Evolutionary conservation across 2,888 invertebrate species (phyloP).

Genomic region (Mythimna albipuncta): DNA sequence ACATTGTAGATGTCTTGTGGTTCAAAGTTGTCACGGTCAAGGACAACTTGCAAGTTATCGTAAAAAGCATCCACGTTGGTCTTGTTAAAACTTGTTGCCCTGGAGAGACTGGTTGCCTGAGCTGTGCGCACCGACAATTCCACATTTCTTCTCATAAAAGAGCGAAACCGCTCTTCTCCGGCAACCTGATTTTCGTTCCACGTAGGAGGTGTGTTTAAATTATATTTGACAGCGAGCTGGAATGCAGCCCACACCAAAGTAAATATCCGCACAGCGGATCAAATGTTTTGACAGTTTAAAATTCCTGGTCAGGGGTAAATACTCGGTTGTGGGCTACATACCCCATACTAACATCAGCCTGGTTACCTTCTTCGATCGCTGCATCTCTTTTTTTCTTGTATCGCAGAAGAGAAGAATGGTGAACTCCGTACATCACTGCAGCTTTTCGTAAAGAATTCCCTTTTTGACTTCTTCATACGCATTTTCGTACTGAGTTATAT

Average conservation of each 20-base stretch:
- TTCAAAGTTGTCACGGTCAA: not conserved
- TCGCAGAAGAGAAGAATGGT: conserved; percentile 8
- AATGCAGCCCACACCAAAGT: conserved; percentile 1
- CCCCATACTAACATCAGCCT: not conserved
- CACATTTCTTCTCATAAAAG: not conserved
- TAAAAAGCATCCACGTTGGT: conserved; percentile 30
- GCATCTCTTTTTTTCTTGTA: not conserved
- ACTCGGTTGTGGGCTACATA: not conserved
- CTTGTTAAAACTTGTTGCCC: conserved; percentile 27
- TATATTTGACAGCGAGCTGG: not conserved
- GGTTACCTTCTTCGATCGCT: conserved; percentile 1
- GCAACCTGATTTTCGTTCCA: conserved; percentile 3
- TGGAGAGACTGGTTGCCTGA: conserved; percentile 24
- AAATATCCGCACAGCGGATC: conserved; percentile 3
- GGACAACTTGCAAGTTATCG: conserved; percentile 1
- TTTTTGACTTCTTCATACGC: conserved; percentile 14
- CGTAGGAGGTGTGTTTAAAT: not conserved
- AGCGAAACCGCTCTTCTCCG: conserved; percentile 5
- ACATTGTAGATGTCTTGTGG: not conserved
- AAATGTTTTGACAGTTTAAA: conserved; percentile 19
- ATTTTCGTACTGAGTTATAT: conserved; percentile 8
- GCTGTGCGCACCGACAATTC: conserved; percentile 14
- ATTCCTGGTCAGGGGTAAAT: conserved; percentile 17
- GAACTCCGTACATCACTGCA: conserved; percentile 5
- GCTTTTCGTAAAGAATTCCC: conserved; percentile 4